Base-by-base conservation (phyloP, 2,797 vertebrate genomes). In the Podargus strigoides region DNA sequence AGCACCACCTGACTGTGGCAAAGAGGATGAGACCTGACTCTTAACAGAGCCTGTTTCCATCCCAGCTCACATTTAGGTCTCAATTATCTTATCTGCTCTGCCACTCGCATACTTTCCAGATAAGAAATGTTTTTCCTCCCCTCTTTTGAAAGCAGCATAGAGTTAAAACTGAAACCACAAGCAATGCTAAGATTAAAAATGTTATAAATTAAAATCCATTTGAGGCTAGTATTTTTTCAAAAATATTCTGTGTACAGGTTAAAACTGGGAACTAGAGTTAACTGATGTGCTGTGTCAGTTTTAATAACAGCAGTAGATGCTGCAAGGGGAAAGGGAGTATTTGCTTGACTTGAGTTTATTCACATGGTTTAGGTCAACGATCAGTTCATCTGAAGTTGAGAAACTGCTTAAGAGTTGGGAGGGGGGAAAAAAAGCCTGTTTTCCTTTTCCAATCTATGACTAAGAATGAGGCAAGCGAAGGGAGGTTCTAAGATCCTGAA, bases 71-170 rank as follows among this genome's bases (percentile, higher is more conserved):
- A 95, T 96, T 93, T 90, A 96, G 74, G 90, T 92, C 94, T 96
- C 95, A 90, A 96, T 91, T 96, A 95, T 95, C 96, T 96, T 96
- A 96, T 96, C 95, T 95, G 66, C 85, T 94, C 83, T 96, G 95
- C 93, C 94, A 95, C 67, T 96, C 5, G 5, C 95, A 91, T 63
- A 94, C 88, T 91, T 95, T 90, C 85, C 91, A 93, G 94, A 95
- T 95, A 96, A 96, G 93, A 86, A 91, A 55, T 63, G 83, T 94
- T 88, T 70, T 22, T 5, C 81, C 73, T 78, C 74, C 34, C 21
- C 41, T 60, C 82, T 86, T 90, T 39, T 82, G 47, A 87, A 86
- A 67, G 49, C 21, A 21, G 26, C 55, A 77, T 55, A 59, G 60
- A 52, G 85, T 79, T 91, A 58, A 93, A 89, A 85, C 67, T 73